phyloP scores from a whole-genome alignment of 2,797 vertebrate genomes.

The Coregonus sp. region DNA sequence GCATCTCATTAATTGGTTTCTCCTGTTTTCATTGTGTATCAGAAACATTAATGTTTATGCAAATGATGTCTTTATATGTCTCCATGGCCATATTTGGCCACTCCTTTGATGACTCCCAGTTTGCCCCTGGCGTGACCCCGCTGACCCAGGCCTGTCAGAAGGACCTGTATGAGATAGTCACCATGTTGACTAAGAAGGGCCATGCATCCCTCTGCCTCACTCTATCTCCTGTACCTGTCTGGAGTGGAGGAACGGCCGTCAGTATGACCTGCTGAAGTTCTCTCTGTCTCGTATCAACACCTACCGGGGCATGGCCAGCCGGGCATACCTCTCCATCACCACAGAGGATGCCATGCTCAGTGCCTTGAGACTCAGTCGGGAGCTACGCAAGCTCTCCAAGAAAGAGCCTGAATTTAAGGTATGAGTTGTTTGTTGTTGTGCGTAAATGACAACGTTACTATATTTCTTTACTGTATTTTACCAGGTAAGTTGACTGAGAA shows the following conservation, averaged over 20 bases:
- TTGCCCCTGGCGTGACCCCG: constrained; percentile 88
- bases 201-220: constrained; percentile 86
- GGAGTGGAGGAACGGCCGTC: constrained; percentile 86
- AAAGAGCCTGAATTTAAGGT: constrained; percentile 95
- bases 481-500: too few species aligned
- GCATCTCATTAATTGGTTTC: too few species aligned
- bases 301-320: constrained; percentile 88
- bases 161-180: constrained; percentile 88
- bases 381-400: constrained; percentile 84
- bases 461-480: too few species aligned
- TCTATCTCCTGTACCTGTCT: constrained; percentile 87
- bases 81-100: constrained; percentile 89
- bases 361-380: constrained; percentile 85
- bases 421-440: constrained; percentile 11
- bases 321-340: constrained; percentile 86
- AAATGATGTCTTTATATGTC: too few species aligned
- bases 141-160: constrained; percentile 91
- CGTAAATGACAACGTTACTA: too few species aligned
- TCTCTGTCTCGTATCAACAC: constrained; percentile 92
- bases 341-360: constrained; percentile 87
- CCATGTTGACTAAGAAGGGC: constrained; percentile 86
- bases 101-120: constrained; percentile 89
- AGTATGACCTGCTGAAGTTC: constrained; percentile 90
- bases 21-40: too few species aligned
- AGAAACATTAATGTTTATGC: too few species aligned